Conservation (phyloP, 2,113 vertebrate genomes). For the Corvus moneduloides region DNA sequence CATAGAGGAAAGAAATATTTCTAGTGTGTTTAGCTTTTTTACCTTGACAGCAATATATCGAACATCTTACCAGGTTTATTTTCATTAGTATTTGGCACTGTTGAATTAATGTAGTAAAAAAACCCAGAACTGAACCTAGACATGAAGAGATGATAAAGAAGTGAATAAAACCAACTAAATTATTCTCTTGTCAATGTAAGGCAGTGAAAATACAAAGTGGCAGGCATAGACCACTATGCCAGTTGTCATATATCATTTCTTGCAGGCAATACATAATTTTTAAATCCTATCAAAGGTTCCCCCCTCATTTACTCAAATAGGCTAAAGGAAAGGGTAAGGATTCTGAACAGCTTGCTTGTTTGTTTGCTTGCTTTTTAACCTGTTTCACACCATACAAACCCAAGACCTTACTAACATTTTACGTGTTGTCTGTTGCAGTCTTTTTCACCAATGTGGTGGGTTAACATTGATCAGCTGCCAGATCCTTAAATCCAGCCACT, state of each 20-base stretch:
- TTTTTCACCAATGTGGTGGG: neutral
- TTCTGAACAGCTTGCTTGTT: neutral
- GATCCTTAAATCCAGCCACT: neutral
- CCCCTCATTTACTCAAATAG: neutral
- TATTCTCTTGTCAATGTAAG: neutral
- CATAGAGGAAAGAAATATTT: neutral
- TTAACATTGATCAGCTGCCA: neutral
- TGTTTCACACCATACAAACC: neutral
- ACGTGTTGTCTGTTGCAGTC: fast-evolving
- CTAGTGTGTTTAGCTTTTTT: neutral
- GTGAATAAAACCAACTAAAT: neutral
- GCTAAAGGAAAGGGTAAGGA: neutral
- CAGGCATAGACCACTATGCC: neutral
- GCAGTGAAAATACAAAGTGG: neutral
- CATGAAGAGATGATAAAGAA: neutral
- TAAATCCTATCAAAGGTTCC: neutral
- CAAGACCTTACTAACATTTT: neutral
- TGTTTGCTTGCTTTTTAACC: neutral
- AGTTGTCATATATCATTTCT: fast-evolving
- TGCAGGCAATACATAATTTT: neutral
- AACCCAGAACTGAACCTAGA: neutral
- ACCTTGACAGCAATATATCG: neutral
- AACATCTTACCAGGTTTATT: neutral
- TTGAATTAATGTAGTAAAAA: neutral
- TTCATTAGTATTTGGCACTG: neutral